Conservation (phyloP, 2,113 vertebrate species). For the Passerina amoena region DNA sequence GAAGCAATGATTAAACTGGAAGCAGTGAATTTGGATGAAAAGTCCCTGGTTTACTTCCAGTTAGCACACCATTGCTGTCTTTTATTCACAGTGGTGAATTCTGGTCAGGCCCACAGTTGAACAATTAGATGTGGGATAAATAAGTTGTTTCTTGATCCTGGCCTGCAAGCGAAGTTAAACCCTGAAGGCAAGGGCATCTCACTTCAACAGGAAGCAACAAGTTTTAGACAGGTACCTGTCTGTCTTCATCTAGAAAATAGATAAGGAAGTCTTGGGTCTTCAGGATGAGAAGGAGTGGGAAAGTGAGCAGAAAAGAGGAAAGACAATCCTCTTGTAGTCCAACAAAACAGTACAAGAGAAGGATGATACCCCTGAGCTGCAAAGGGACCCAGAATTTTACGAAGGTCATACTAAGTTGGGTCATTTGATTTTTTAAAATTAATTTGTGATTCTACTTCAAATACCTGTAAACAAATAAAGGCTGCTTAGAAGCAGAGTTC, state of each 20-base stretch:
- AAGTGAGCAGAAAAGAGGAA: not conserved
- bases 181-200: not conserved
- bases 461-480: not conserved
- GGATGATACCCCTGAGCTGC: not conserved
- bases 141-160: not conserved
- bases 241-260: not conserved
- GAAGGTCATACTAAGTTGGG: rapidly evolving
- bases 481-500: not conserved
- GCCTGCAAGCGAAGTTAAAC: not conserved
- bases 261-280: not conserved
- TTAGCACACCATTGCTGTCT: not conserved
- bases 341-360: not conserved
- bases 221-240: not conserved
- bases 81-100: not conserved
- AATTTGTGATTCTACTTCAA: not conserved
- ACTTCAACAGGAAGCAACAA: not conserved
- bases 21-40: not conserved
- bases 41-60: not conserved
- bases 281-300: not conserved
- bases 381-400: not conserved
- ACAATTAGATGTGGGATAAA: not conserved
- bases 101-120: not conserved
- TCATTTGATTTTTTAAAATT: rapidly evolving
- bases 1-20: not conserved
- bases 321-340: not conserved